Conservation (phyloP, 2,888 invertebrate species). For the Punctoribates punctum region DNA sequence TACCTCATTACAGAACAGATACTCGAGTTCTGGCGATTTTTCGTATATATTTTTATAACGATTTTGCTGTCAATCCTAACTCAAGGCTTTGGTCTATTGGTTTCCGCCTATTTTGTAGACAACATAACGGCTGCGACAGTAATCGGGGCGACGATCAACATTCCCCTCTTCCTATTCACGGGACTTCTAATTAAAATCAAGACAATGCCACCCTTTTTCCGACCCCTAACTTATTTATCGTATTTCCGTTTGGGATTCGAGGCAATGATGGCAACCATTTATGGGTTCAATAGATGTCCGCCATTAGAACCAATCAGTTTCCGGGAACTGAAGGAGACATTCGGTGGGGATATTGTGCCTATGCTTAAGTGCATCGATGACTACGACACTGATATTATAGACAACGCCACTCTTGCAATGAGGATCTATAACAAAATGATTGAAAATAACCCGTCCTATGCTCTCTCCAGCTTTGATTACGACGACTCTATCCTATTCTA, state of each 20-base stretch:
- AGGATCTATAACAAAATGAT: conserved; percentile 30
- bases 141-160: conserved; percentile 52
- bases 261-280: conserved; percentile 77
- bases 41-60: conserved; percentile 61
- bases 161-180: conserved; percentile 90
- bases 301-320: conserved; percentile 26
- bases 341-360: conserved; percentile 38
- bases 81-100: conserved; percentile 67
- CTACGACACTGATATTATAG: conserved; percentile 7
- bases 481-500: conserved; percentile 21
- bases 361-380: conserved; percentile 38
- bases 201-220: conserved; percentile 80
- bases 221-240: conserved; percentile 92
- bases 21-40: conserved; percentile 68
- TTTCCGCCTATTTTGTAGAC: conserved; percentile 39
- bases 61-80: conserved; percentile 85
- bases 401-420: conserved; percentile 30
- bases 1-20: conserved; percentile 89
- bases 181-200: conserved; percentile 97
- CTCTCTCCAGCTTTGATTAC: conserved; percentile 31
- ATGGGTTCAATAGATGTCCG: conserved; percentile 65
- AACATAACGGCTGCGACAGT: conserved; percentile 39
- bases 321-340: conserved; percentile 16
- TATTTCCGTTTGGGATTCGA: conserved; percentile 92
- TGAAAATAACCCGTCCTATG: conserved; percentile 20